Evolutionary conservation across 2,888 invertebrate species (phyloP), one percentile per base, ranked within the genome.

Genomic region (Notodonta dromedarius): DNA sequence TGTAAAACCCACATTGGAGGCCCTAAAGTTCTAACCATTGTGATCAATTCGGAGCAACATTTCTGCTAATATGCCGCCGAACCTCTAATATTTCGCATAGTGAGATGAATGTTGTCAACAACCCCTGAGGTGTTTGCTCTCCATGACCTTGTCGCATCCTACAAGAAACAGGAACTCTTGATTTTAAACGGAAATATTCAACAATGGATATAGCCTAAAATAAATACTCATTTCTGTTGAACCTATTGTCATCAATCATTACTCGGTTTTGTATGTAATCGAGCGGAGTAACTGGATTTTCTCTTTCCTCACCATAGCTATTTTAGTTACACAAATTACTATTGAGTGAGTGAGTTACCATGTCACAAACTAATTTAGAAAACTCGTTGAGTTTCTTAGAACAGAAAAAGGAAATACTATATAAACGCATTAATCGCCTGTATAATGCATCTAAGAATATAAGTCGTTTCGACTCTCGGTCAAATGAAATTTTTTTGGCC

Each of bases 1-100:
- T 39, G 75, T 79, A 79, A 0, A 62, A 82, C 83, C 76, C 74
- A 83, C 2, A 78, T 70, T 0, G 82, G 83, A 62, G 82, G 74
- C 5, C 81, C 83, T n/a, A 84, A 56, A 71, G 50, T 77, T 56
- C 76, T 61, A 0, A 84, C 78, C 72, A 77, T 79, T 0, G 84
- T 79, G 62, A 79, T 74, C 0, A 85, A 59, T 59, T 84, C 78
- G 16, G 76, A 65, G 14, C 72, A 78, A 69, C 69, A 70, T 65
- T 60, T 66, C 12, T 67, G 57, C 80, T 81, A 85, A 57, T 79
- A 79, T 12, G 75, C 40, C 0, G 69, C 72, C 0, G 77, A 79
- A 16, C 78, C 81, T 73, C 84, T 58, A 8, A 84, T 66, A 60
- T 77, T 82, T 64, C 74, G 66, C 74, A 83, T 75, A 35, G 74